These are phyloP conservation scores for Plestiodon gilberti DNA, from an alignment of 2,113 vertebrate species.

Conservation along the genomic window DNA sequence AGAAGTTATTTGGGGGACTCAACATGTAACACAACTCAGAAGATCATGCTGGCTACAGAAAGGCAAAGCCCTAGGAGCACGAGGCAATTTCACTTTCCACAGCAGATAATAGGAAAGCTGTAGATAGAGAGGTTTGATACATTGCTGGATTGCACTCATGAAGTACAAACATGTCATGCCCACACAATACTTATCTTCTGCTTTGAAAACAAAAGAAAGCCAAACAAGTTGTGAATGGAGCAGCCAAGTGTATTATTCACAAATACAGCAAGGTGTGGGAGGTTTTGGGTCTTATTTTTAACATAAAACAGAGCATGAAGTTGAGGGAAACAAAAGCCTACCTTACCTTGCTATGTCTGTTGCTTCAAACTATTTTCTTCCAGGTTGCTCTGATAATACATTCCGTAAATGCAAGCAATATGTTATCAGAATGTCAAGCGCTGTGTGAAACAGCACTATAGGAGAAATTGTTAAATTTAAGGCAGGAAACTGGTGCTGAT, in stretches of 20 bases:
- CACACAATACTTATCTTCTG: not conserved
- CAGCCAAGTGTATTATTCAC: not conserved
- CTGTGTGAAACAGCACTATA: no score
- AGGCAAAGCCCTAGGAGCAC: not conserved
- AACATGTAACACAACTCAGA: not conserved
- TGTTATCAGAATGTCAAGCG: no score
- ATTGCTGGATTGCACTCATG: not conserved
- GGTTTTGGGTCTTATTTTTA: not conserved
- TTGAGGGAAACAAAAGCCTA: not conserved
- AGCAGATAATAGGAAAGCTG: not conserved
- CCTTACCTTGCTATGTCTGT: not conserved
- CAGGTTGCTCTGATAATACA: no score
- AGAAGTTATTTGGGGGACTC: not conserved
- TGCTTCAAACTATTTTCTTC: not conserved
- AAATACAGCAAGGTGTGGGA: not conserved
- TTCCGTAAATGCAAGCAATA: no score
- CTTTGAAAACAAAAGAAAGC: not conserved
- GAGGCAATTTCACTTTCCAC: not conserved
- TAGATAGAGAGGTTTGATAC: not conserved
- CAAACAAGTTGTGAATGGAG: no score
- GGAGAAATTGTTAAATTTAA: no score
- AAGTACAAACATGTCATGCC: not conserved
- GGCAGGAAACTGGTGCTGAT: no score
- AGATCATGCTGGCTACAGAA: not conserved
- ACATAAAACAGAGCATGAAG: no score